Base-by-base conservation (phyloP, 2,888 invertebrate species). In the Eristalis tenax region DNA sequence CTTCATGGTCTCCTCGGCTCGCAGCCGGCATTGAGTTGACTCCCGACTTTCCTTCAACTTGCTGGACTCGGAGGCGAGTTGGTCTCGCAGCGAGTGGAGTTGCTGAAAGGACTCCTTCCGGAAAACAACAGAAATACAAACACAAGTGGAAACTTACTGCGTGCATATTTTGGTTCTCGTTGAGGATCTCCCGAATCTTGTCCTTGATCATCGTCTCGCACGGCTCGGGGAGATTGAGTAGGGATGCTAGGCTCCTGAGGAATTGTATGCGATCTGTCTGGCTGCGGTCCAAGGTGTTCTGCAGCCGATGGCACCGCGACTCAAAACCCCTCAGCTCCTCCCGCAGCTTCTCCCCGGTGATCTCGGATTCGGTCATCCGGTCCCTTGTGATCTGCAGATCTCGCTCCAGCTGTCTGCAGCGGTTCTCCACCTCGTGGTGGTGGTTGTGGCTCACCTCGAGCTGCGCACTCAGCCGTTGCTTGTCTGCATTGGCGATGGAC, bases 201-300 rank as follows among this genome's bases (percentile, higher is more conserved):
- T 97, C 97, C 91, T 97, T 97, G 85, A 97, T 96, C 40, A 96
- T 94, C 69, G 95, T 95, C 91, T 97, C 97, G 79, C 96, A 95
- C 0, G 97, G 96, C 90, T 97, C 97, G 4, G 97, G 96, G 8
- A 96, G 94, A 91, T 96, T 96, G 0, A 93, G 82, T 93, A 91
- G 89, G 50, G 91, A 91, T 6, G 93, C 91, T 4, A 93, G 77
- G 4, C 89, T 90, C 13, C 93, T 90, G 28, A 93, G 88, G 75
- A 93, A 93, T 76, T 92, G 92, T 83, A 93, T 75, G 0, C 93
- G 92, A 90, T 93, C 93, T 26, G 90, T 91, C 86, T 93, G 93
- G 15, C 90, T 90, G 26, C 93, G 91, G 89, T 93, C 93, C 76
- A 93, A 75, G 76, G 91, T 92, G 61, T 90, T 92, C 79, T 93